phyloP scores from a whole-genome alignment of 2,797 vertebrate genomes.

The Tinamus major region DNA sequence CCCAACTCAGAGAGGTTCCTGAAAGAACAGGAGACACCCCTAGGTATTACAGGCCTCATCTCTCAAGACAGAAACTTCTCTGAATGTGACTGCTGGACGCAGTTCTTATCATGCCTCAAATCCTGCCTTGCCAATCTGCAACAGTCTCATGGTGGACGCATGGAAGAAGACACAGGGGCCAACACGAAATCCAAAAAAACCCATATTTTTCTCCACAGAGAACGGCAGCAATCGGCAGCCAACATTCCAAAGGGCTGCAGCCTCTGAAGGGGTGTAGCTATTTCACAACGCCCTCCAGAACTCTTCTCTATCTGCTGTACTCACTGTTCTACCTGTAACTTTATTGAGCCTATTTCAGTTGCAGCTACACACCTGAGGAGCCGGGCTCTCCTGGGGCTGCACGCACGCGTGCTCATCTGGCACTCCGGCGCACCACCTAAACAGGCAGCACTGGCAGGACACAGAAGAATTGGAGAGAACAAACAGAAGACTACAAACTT shows the following conservation, averaged over 20 bases:
- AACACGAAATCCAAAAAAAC: background rate
- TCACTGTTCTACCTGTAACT: background rate
- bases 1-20: background rate
- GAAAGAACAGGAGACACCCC: background rate
- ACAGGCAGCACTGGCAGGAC: background rate
- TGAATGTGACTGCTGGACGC: background rate
- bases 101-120: accelerated
- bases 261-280: background rate
- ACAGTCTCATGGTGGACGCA: background rate
- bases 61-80: background rate
- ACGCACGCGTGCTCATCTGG: accelerated
- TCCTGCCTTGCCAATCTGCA: background rate
- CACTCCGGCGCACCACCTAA: background rate
- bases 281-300: background rate
- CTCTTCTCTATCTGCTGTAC: accelerated
- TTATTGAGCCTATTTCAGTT: background rate
- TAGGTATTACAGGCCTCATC: background rate
- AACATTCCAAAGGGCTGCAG: background rate
- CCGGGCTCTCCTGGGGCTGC: background rate
- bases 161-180: background rate
- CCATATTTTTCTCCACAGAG: accelerated
- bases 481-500: background rate
- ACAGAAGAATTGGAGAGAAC: background rate
- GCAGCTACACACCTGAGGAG: background rate
- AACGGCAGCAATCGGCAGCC: background rate